Conservation (phyloP, 2,113 vertebrate species). For the Amblyopsis rosae region DNA sequence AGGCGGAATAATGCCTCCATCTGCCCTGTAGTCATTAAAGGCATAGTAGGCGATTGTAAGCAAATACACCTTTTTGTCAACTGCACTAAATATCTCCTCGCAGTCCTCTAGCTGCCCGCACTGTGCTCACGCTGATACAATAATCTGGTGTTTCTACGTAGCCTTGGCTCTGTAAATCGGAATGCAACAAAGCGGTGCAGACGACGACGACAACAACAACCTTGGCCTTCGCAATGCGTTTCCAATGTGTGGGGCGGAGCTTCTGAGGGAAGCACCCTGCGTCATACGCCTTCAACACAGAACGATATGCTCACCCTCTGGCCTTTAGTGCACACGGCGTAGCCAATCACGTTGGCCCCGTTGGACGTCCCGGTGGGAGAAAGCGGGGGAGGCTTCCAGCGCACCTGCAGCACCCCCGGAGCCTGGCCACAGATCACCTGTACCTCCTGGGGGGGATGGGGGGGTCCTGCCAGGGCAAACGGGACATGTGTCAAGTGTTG, state of each 20-base stretch:
- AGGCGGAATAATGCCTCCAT: background rate
- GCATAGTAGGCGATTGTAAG: no score
- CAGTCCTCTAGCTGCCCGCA: no score
- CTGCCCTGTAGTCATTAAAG: background rate
- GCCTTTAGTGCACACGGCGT: slow-evolving; percentile 90
- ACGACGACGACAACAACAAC: no score
- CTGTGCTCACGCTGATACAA: no score
- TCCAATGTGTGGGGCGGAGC: no score
- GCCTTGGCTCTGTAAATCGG: no score
- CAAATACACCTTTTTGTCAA: no score
- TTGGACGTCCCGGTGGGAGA: slow-evolving; percentile 88
- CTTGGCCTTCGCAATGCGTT: no score
- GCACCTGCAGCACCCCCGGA: slow-evolving; percentile 83
- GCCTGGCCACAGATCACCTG: slow-evolving; percentile 83
- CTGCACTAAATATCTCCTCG: no score
- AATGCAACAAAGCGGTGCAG: no score
- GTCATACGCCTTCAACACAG: background rate
- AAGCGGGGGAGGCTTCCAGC: slow-evolving; percentile 88
- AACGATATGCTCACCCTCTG: slow-evolving; percentile 81
- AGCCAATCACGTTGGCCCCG: slow-evolving; percentile 90
- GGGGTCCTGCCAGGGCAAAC: slow-evolving; percentile 81
- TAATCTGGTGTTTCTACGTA: no score
- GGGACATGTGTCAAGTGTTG: background rate
- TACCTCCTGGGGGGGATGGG: slow-evolving; percentile 87
- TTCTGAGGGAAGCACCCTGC: no score